A percentile compares a stretch with the other conserved stretches of the same genome.
Evolutionary conservation across 2,113 vertebrate genomes (phyloP).

Genomic region (Potamarius usumacintae): DNA sequence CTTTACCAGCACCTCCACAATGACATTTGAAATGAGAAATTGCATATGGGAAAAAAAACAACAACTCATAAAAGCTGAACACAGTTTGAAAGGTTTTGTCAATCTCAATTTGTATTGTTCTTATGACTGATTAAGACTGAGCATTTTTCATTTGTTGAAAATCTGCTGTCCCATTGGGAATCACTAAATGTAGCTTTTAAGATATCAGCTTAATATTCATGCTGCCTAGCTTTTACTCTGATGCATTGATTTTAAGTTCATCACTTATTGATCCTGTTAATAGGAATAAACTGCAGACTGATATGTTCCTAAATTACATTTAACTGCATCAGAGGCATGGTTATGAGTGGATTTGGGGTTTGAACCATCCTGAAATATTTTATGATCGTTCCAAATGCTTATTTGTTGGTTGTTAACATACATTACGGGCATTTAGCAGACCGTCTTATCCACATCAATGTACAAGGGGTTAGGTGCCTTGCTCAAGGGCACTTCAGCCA

Average conservation of each 20-base stretch:
- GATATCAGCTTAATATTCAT: background rate
- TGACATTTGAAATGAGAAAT: background rate
- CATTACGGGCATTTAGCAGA: no score
- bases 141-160: background rate
- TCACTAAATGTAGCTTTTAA: background rate
- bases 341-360: background rate
- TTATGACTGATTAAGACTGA: background rate
- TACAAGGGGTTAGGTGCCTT: no score
- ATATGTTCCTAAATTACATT: background rate
- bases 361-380: background rate
- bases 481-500: no score
- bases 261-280: background rate
- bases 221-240: background rate
- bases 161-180: background rate
- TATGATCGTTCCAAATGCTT: background rate
- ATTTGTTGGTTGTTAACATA: background rate
- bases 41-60: background rate
- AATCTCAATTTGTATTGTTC: constrained; percentile 9
- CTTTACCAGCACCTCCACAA: no score
- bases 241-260: background rate
- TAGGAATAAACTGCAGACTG: background rate
- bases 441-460: no score
- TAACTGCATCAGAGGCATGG: background rate
- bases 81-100: background rate
- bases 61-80: background rate